Percentiles rank a stretch among this genome's conserved stretches.
phyloP scores from a whole-genome alignment of 2,797 vertebrate genomes.

The Malacoraja senta region DNA sequence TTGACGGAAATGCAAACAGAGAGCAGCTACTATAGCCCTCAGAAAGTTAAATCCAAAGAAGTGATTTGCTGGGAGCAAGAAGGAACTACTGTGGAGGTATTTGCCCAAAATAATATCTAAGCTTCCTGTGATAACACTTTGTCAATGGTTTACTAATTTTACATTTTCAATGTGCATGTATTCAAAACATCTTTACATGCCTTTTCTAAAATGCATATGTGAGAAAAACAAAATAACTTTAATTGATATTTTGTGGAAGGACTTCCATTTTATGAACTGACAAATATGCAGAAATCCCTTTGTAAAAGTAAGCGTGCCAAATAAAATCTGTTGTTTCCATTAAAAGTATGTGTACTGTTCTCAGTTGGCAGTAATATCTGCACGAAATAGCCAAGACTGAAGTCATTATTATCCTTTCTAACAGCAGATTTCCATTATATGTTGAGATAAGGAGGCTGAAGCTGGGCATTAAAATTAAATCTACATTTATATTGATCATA shows the following conservation, averaged over 20 bases:
- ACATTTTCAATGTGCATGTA: neutral
- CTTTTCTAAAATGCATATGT: neutral
- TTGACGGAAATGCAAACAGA: constrained; percentile 90
- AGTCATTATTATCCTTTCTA: neutral
- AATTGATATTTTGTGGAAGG: neutral
- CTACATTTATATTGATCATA: neutral
- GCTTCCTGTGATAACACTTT: neutral
- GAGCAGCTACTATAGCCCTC: constrained; percentile 95
- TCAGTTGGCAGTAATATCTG: neutral
- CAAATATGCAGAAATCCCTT: constrained; percentile 7
- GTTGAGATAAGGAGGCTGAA: neutral
- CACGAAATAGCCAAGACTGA: neutral
- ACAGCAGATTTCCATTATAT: neutral
- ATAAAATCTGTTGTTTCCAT: neutral
- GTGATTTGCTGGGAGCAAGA: constrained; percentile 86
- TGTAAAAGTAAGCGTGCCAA: neutral
- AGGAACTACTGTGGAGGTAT: constrained; percentile 94
- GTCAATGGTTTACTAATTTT: neutral
- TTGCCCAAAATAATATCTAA: neutral
- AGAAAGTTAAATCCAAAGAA: constrained; percentile 94
- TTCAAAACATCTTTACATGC: neutral
- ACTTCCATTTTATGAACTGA: constrained; percentile 8
- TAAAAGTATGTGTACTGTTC: neutral
- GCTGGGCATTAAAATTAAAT: neutral
- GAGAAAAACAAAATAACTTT: neutral